Evolutionary conservation across 2,113 vertebrate genomes (phyloP), one percentile per base, ranked within the genome.

Genomic region (Pan paniscus): DNA sequence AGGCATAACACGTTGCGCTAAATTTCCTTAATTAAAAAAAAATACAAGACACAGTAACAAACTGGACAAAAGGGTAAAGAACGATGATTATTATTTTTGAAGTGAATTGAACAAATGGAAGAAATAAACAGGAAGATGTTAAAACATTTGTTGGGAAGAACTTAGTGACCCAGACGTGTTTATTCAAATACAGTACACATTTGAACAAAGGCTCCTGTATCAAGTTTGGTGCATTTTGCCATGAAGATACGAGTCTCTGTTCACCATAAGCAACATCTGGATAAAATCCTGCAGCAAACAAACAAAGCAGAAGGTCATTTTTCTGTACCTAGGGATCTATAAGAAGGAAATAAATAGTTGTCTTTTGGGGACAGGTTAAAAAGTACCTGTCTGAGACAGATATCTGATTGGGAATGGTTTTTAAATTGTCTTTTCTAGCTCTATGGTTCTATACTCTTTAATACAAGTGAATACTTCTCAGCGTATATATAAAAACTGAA

Each of bases 21-120:
- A 96, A 96, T 96, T 97, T 93, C 85, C 83, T 94, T 98, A 96
- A 97, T 98, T 98, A 83, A 97, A 97, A 98, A 73, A 94, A 93
- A 67, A 82, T 17, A 80, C 30, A 85, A 94, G 93, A 79, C 92
- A 92, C 35, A 90, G 84, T 72, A 93, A 90, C 95, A 97, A 96
- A 97, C 92, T 85, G 95, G 95, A 98, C 95, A 97, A 96, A 98
- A 97, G 92, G 97, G 46, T 88, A 97, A 97, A 97, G 97, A 97
- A 88, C 70, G 88, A 84, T 82, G 61, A 91, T 95, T 55, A 93
- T 92, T 98, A 93, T 97, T 97, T 97, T 91, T 89, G 35, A 93
- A 97, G 95, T 73, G 80, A 94, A 81, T 78, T 75, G 96, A 96
- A 97, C 90, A 96, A 94, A 94, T 96, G 96, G 95, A 38, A 94